Evolutionary conservation across 2,113 vertebrate species (phyloP), one percentile per base, ranked within the genome.

Genomic region (Hydrolagus affinis): DNA sequence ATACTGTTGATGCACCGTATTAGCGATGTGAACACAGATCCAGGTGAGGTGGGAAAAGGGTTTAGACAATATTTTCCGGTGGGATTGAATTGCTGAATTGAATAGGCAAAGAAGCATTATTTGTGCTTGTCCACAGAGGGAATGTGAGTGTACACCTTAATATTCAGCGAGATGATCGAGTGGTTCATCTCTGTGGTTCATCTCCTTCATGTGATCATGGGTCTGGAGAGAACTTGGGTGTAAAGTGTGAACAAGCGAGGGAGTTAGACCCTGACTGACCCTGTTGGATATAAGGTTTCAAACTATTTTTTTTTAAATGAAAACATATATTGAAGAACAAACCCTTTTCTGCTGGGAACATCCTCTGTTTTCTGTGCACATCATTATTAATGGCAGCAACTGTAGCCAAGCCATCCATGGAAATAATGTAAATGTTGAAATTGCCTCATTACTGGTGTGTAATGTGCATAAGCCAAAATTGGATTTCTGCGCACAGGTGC

Each of bases 381-480:
- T 64, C 57, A 80, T 59, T 44, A 80, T 23, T 80, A 80, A 60
- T 77, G 62, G 76, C 57, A 78, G n/a, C 75, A 62, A 25, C n/a
- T 78, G n/a, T 62, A 60, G 60, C 15, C 11, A 64, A 62, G 76
- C n/a, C 57, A 80, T 62, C 76, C 76, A 80, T 80, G 57, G 57
- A 80, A 80, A 62, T 80, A 62, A 62, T 80, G 76, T 62, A 25
- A 80, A 14, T 15, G 23, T 15, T 80, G 76, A 80, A 80, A 62
- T 80, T 78, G n/a, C 57, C n/a, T 78, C 76, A 78, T 78, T 15
- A 62, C 59, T 64, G 23, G 59, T 62, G n/a, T 64, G 57, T 28
- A 60, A 78, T 78, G 57, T 62, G n/a, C 56, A 78, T 80, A 15
- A 64, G 17, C 25, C 12, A 77, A 21, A 77, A 60, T 60, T 77